Percentiles rank a stretch among this genome's conserved stretches.
Evolutionary conservation across 2,113 vertebrate species (phyloP).

Genomic region (Mustelus asterias): DNA sequence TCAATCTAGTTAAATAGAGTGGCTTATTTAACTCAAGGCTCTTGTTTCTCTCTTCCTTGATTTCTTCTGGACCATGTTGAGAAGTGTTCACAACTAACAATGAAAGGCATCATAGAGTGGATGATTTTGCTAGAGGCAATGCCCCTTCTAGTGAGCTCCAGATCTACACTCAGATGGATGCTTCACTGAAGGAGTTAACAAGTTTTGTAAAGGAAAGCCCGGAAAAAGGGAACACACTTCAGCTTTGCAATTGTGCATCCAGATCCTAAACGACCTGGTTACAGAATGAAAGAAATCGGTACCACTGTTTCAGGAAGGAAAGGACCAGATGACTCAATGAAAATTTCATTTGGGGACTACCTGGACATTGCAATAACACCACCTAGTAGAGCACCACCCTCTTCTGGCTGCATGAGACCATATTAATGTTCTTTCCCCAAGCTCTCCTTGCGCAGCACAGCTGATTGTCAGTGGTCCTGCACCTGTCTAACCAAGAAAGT

Average conservation of each 20-base stretch:
- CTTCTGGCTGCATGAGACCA: slow-evolving; percentile 80
- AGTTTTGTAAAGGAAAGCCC: slow-evolving; percentile 94
- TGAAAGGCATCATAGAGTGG: slow-evolving; percentile 84
- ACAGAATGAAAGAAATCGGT: slow-evolving; percentile 94
- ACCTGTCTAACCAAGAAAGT: neutral
- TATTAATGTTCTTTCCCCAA: slow-evolving; percentile 60
- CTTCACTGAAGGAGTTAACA: slow-evolving; percentile 90
- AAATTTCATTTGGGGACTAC: slow-evolving; percentile 95
- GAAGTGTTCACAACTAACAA: no score
- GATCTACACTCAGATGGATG: slow-evolving; percentile 99
- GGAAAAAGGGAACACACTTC: slow-evolving; percentile 95
- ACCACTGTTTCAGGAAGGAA: slow-evolving; percentile 89
- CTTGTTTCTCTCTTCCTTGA: no score
- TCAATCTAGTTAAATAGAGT: no score
- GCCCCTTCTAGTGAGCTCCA: slow-evolving; percentile 96
- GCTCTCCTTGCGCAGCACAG: neutral
- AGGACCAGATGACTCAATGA: slow-evolving; percentile 89
- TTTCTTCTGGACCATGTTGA: no score
- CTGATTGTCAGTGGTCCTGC: neutral
- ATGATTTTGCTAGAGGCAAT: slow-evolving; percentile 88
- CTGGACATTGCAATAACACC: slow-evolving; percentile 94
- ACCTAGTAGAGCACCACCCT: slow-evolving; percentile 81
- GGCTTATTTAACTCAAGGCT: no score
- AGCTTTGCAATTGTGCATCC: slow-evolving; percentile 93
- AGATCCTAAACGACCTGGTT: slow-evolving; percentile 81